Evolutionary conservation across 2,797 vertebrate genomes (phyloP).

Genomic region (Poecilia wingei): DNA sequence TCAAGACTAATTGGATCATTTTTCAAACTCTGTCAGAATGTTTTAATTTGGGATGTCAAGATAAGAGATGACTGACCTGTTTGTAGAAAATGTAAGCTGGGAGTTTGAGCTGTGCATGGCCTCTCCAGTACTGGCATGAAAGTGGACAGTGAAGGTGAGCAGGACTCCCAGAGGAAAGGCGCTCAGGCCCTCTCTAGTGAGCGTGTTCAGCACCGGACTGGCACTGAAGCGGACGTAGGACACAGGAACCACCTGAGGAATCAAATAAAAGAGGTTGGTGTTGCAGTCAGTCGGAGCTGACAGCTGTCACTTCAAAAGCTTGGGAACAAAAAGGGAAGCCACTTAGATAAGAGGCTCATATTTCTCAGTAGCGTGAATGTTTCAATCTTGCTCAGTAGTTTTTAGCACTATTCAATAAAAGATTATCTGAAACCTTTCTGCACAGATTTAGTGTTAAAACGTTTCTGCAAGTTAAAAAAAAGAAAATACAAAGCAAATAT

Average conservation of each 20-base stretch:
- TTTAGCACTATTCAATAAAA: not conserved
- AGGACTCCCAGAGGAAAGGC: constrained; percentile 89
- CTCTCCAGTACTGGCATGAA: constrained; percentile 89
- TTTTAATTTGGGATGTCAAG: not conserved
- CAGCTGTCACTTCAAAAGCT: constrained; percentile 20
- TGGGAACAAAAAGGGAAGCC: not conserved
- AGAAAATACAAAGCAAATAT: not conserved
- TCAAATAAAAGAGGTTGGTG: constrained; percentile 8
- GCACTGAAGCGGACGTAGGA: constrained; percentile 90
- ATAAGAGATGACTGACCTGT: constrained; percentile 85
- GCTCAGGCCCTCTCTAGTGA: constrained; percentile 74
- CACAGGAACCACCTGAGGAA: constrained; percentile 88
- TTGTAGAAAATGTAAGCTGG: constrained; percentile 86
- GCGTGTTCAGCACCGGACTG: constrained; percentile 80
- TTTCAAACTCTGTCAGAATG: not conserved
- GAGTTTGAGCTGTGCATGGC: constrained; percentile 89
- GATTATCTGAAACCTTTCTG: not conserved
- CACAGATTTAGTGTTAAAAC: not conserved
- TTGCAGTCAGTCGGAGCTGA: not conserved
- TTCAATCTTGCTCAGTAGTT: not conserved
- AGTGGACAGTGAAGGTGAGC: constrained; percentile 88
- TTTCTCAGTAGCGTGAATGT: not conserved
- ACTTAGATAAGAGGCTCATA: not conserved
- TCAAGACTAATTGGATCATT: not conserved
- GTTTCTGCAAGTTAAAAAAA: not conserved